phyloP scores from a whole-genome alignment of 2,888 invertebrate genomes.

The Halictus quadricinctus region DNA sequence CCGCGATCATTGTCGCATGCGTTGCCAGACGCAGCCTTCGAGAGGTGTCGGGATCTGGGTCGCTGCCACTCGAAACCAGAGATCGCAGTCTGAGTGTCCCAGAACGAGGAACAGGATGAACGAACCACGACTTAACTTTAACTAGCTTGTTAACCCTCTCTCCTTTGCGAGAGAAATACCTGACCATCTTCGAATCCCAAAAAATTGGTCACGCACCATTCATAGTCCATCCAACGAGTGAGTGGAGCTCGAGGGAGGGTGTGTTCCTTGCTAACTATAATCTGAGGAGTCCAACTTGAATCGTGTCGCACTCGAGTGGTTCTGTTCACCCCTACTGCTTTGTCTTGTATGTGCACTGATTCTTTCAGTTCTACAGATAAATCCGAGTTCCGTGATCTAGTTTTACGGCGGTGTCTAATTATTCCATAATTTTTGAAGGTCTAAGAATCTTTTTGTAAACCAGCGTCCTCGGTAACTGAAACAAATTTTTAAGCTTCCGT shows the following conservation, averaged over 20 bases:
- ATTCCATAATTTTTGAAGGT: too few species aligned
- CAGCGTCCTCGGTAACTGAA: not conserved
- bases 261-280: too few species aligned
- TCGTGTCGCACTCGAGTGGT: too few species aligned
- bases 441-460: too few species aligned
- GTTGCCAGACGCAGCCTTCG: not conserved
- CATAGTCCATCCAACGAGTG: too few species aligned
- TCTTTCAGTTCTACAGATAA: too few species aligned
- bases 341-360: too few species aligned
- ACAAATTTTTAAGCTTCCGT: not conserved
- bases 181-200: not conserved
- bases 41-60: slow-evolving; percentile 12
- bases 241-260: too few species aligned
- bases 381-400: too few species aligned
- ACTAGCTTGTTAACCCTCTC: not conserved
- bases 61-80: not conserved
- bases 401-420: too few species aligned
- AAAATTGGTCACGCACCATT: not conserved
- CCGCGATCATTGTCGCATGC: not conserved
- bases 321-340: too few species aligned
- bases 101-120: not conserved
- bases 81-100: not conserved
- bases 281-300: too few species aligned
- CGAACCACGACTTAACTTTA: not conserved
- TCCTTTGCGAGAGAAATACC: not conserved